Conservation (phyloP, 2,113 vertebrate genomes). For the Sceloporus undulatus region DNA sequence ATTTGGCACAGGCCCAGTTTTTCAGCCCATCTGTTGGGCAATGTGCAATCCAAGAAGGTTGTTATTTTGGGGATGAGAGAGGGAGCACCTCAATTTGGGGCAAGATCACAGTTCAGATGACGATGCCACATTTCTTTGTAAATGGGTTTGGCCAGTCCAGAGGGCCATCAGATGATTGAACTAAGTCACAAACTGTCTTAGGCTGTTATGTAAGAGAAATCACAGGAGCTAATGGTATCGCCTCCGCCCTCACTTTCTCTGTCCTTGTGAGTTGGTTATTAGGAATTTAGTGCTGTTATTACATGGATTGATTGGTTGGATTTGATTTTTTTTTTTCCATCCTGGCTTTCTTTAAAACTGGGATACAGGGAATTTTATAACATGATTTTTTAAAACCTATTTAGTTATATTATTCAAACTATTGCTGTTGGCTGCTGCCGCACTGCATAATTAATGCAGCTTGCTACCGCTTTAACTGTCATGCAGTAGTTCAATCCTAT, state of each 20-base stretch:
- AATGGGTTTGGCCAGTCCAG: slow-evolving; percentile 63
- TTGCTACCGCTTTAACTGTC: no score
- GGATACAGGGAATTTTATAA: no score
- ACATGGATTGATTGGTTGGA: no score
- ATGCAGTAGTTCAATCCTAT: no score
- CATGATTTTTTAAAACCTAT: no score
- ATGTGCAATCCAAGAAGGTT: slow-evolving; percentile 45
- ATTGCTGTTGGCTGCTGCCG: no score
- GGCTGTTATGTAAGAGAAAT: slow-evolving; percentile 54
- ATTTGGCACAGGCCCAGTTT: slow-evolving; percentile 43
- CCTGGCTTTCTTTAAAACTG: no score
- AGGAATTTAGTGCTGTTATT: no score
- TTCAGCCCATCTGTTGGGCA: slow-evolving; percentile 20
- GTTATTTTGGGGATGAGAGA: slow-evolving; percentile 56
- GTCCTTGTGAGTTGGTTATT: no score
- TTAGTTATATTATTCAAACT: no score
- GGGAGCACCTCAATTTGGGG: slow-evolving; percentile 30
- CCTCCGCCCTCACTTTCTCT: neutral
- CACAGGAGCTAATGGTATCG: slow-evolving; percentile 23
- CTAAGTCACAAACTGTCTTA: slow-evolving; percentile 36
- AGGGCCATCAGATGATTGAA: slow-evolving; percentile 19
- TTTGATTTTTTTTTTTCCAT: no score
- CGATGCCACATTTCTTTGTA: slow-evolving; percentile 59
- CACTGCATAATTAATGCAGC: no score
- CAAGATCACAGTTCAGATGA: slow-evolving; percentile 54